Evolutionary conservation across 2,888 invertebrate species (phyloP), one percentile per base, ranked within the genome.

Genomic region (Amblyjoppa proteus): DNA sequence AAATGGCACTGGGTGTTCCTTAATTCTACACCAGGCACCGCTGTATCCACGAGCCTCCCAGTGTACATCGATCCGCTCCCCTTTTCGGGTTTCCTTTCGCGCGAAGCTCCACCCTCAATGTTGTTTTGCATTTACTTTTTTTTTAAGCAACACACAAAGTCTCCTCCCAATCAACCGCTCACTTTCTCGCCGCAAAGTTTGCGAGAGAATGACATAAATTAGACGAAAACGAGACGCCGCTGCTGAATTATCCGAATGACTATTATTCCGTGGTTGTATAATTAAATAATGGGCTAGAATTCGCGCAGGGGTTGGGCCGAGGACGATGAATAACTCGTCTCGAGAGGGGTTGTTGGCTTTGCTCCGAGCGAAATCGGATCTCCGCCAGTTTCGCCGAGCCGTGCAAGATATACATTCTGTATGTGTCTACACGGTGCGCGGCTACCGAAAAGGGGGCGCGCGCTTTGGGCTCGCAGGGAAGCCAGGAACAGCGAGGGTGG

Each of bases 361-460:
- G 31, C 38, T 75, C 25, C 56, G 34, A 68, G 81, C 38, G 75
- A 75, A 81, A 81, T 81, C 69, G 68, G 75, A 81, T 75, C 81
- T 69, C 75, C 56, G 68, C 69, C 45, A 38, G 58, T 64, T 74
- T 70, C 69, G 13, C 81, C 81, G 51, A 70, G 45, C 70, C 70
- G 38, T 61, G 68, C 58, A 31, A 64, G 31, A 34, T 64, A 34
- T 34, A 75, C 70, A 45, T 58, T 70, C 49, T 25, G 61, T 20
- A 45, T 70, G 78, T 28, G 34, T 61, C 31, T 34, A 51, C 20
- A 38, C 25, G 53, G 38, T 25, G 61, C 34, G 49, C n/a, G 49
- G 76, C 64, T 70, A 64, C 25, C 28, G 31, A 77, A 69, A 64
- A 77, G 71, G 70, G 81, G 20, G 75, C 1, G 70, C 75, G 76